Evolutionary conservation across 2,113 vertebrate genomes (phyloP).

Genomic region (Axis porcinus): DNA sequence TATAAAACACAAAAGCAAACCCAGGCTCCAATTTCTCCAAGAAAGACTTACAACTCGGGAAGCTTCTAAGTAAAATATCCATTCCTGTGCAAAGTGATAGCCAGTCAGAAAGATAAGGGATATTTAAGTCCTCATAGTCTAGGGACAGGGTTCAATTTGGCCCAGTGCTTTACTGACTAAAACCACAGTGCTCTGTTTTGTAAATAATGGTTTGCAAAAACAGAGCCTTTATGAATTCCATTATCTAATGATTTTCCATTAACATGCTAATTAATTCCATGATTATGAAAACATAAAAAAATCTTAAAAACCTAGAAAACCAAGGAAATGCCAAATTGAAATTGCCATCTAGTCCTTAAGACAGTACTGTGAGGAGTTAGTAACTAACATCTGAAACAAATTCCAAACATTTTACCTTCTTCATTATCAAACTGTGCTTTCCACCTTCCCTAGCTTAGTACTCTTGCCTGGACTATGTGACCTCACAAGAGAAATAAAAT

Average conservation of each 20-base stretch:
- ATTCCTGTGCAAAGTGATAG: not conserved
- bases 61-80: not conserved
- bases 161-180: not conserved
- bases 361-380: not conserved
- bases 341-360: not conserved
- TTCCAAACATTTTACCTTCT: not conserved
- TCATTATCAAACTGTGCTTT: not conserved
- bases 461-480: not conserved
- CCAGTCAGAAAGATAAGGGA: not conserved
- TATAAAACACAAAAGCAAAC: not conserved
- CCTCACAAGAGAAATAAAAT: not conserved
- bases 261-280: constrained; percentile 35
- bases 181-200: not conserved
- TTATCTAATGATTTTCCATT: constrained; percentile 31
- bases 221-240: not conserved
- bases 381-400: not conserved
- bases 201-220: constrained; percentile 23
- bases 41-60: not conserved
- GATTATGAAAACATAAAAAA: constrained; percentile 23
- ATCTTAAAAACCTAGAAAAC: not conserved
- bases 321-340: constrained; percentile 32
- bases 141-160: not conserved
- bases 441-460: not conserved
- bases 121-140: not conserved
- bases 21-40: not conserved